Percentiles rank a stretch among this genome's conserved stretches.
Evolutionary conservation across 1,140 invertebrate species (phyloP).

Genomic region (Plodia interpunctella): DNA sequence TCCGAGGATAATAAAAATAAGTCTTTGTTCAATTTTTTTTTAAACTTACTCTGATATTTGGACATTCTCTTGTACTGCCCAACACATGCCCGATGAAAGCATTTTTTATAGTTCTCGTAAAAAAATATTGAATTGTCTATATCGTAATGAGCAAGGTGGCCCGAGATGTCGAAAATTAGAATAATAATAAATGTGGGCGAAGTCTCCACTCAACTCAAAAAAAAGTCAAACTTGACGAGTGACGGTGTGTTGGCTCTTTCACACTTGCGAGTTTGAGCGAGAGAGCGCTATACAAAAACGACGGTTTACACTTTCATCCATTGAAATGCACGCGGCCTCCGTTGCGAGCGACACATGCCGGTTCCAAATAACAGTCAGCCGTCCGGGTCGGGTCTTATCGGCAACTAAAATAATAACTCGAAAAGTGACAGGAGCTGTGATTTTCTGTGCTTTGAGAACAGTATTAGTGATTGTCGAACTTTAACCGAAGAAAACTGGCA

Average conservation of each 20-base stretch:
- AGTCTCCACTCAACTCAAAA: conserved; percentile 49
- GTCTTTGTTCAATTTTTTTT: too few species aligned
- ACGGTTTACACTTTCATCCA: conserved; percentile 74
- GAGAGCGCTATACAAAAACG: conserved; percentile 72
- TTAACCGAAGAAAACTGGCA: conserved; percentile 14
- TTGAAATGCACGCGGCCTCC: conserved; percentile 72
- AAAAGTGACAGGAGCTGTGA: conserved; percentile 30
- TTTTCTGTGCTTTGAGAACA: conserved; percentile 26
- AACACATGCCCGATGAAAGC: not conserved
- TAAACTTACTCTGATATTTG: too few species aligned
- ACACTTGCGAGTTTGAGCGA: conserved; percentile 47
- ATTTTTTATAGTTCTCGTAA: conserved; percentile 12
- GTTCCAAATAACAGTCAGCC: conserved; percentile 51
- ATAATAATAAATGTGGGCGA: conserved; percentile 68
- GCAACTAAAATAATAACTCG: conserved; percentile 45
- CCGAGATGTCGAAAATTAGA: conserved; percentile 40
- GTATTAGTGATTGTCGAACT: conserved; percentile 22
- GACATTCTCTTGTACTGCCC: too few species aligned
- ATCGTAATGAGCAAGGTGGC: conserved; percentile 14
- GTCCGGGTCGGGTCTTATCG: conserved; percentile 46
- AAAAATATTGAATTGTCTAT: not conserved
- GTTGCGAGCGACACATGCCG: conserved; percentile 50
- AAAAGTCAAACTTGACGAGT: conserved; percentile 49
- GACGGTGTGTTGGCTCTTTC: conserved; percentile 39
- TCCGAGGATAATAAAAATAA: too few species aligned